These are phyloP conservation scores for Tenthredo scrophulariae DNA, from an alignment of 2,888 invertebrate genomes.

Conservation along the genomic window DNA sequence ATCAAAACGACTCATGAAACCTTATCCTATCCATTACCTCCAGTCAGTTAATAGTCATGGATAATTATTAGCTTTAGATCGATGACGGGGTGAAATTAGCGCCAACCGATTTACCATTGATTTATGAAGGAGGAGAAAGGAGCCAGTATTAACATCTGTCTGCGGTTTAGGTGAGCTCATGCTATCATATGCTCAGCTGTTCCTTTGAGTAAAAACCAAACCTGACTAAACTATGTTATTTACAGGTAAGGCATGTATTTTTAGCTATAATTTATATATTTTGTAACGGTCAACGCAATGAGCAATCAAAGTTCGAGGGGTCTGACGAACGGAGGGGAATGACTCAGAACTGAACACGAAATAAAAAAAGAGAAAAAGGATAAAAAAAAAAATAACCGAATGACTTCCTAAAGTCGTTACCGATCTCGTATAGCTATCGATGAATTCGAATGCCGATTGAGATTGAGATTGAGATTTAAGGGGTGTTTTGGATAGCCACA, in stretches of 20 bases:
- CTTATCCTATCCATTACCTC: not conserved
- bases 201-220: not conserved
- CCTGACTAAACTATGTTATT: not conserved
- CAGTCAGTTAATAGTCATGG: not conserved
- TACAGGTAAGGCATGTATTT: not conserved
- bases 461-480: not conserved
- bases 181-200: constrained; percentile 26
- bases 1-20: not conserved
- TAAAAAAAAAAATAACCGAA: not conserved
- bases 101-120: constrained; percentile 4
- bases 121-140: not conserved
- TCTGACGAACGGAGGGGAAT: not conserved
- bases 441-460: not conserved
- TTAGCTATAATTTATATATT: not conserved
- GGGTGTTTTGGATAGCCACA: not conserved
- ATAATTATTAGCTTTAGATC: not conserved
- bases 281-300: constrained; percentile 10
- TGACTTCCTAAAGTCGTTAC: not conserved
- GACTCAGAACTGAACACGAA: not conserved
- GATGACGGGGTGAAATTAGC: constrained; percentile 9
- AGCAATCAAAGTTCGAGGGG: constrained; percentile 15
- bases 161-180: not conserved
- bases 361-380: not conserved
- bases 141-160: constrained; percentile 19
- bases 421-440: not conserved